A percentile compares a stretch with the other conserved stretches of the same genome.
Evolutionary conservation across 2,113 vertebrate genomes (phyloP).

Genomic region (Copsychus sechellarum): DNA sequence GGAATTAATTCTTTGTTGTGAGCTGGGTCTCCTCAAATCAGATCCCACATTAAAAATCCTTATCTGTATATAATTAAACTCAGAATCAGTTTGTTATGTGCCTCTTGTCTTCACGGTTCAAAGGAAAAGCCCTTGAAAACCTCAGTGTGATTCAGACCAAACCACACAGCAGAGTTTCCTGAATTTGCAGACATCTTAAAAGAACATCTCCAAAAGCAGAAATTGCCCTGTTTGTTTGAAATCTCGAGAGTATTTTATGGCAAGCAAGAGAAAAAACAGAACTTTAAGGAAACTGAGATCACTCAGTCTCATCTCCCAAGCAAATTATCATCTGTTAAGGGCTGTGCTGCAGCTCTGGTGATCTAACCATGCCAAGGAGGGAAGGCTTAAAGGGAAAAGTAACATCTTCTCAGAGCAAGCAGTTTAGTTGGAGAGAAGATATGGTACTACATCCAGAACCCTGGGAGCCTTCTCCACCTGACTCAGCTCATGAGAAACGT

Average conservation of each 20-base stretch:
- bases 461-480: background rate
- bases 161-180: background rate
- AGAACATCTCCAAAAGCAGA: background rate
- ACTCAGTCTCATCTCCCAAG: background rate
- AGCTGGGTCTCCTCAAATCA: background rate
- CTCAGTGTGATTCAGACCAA: background rate
- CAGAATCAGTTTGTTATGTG: background rate
- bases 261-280: background rate
- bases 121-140: slow-evolving; percentile 20
- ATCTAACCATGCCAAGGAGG: background rate
- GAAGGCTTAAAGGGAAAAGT: background rate
- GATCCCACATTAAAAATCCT: background rate
- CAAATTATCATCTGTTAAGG: background rate
- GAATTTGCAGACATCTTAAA: background rate
- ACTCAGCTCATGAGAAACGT: background rate
- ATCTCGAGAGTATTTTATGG: background rate
- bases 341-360: background rate
- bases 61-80: slow-evolving; percentile 16
- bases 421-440: background rate
- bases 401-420: background rate
- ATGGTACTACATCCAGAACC: background rate
- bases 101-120: background rate
- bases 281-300: background rate
- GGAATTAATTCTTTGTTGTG: background rate
- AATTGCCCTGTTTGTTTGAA: background rate